Conservation (phyloP, 2,113 vertebrate genomes). For the Malaclemys terrapin region DNA sequence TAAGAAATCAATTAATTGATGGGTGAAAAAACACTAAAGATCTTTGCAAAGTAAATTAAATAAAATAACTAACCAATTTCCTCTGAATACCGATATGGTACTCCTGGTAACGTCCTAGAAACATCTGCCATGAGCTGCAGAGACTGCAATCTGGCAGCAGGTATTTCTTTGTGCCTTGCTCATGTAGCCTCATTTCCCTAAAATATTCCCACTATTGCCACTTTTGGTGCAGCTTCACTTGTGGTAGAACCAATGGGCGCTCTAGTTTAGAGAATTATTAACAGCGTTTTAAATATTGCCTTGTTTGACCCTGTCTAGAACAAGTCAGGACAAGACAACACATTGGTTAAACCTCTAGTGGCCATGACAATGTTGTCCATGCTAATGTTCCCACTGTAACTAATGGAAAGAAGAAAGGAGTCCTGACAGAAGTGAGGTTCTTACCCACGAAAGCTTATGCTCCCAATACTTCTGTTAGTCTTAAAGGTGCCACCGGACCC, state of each 20-base stretch:
- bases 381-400: slow-evolving; percentile 20
- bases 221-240: slow-evolving; percentile 8
- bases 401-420: slow-evolving; percentile 12
- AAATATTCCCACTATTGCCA: background rate
- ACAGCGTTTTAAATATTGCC: slow-evolving; percentile 20
- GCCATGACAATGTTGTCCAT: slow-evolving; percentile 12
- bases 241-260: background rate
- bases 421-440: slow-evolving; percentile 41
- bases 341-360: background rate
- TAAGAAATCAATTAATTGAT: background rate
- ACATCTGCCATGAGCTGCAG: background rate
- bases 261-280: background rate
- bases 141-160: background rate
- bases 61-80: background rate
- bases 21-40: background rate
- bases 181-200: background rate
- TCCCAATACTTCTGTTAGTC: too few relatives aligned
- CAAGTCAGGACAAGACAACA: slow-evolving; percentile 7
- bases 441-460: too few relatives aligned
- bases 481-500: too few relatives aligned
- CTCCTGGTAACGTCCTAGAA: background rate
- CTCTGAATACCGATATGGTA: slow-evolving; percentile 33
- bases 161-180: background rate
- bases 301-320: slow-evolving; percentile 10
- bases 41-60: background rate